Evolutionary conservation across 2,113 vertebrate genomes (phyloP), one percentile per base, ranked within the genome.

Genomic region (Neoarius graeffei): DNA sequence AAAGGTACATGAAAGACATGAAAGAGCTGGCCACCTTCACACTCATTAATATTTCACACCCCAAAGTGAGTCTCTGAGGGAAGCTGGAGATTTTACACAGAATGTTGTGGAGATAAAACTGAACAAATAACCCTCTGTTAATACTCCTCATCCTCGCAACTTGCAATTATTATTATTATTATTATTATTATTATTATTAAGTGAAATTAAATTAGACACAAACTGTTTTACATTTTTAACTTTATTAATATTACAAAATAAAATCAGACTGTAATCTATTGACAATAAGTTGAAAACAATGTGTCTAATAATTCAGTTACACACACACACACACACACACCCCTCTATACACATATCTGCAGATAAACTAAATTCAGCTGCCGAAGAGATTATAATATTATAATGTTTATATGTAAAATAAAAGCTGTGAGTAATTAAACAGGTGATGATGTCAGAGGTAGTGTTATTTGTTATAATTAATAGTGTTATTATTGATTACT

Each of bases 181-280:
- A 35, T n/a, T 66, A 11, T 69, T 69, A 7, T 20, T 73, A 15
- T 42, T 42, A 17, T 73, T 73, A 5, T 19, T 42, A 0, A 42
- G 30, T 73, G 19, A 25, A 1, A 1, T 50, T 52, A 74, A 48
- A 23, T 48, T 9, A 52, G 35, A 76, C 25, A 54, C 76, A 54
- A 7, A 27, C 25, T 79, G 52, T 54, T 52, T 73, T 73, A 6
- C 9, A 76, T 25, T 50, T 60, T 27, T 73, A 60, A 71, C 20
- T 89, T 89, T 83, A 83, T 84, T 86, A 15, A 81, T 30, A 19
- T 57, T 56, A 86, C 7, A 89, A 86, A 86, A 79, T 86, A 81
- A 56, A 59, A 77, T 13, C 27, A 77, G 50, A 64, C 25, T 71
- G 50, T 84, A 30, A 81, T 86, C 35, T 74, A 89, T 64, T 74